Conservation (phyloP, 2,113 vertebrate genomes). For the Struthio camelus region DNA sequence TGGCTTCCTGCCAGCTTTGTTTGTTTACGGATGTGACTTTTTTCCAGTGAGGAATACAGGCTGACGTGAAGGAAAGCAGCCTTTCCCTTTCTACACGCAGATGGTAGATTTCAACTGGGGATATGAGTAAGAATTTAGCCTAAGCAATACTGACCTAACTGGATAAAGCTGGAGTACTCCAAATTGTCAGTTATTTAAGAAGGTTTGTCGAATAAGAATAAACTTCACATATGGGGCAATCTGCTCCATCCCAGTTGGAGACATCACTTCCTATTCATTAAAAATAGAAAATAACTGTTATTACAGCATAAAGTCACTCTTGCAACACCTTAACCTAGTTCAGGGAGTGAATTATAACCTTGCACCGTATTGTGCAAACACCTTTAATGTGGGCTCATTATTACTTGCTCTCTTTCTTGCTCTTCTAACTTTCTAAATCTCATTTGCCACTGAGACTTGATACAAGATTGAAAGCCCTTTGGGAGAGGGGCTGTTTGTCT, state of each 20-base stretch:
- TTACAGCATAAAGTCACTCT: not conserved
- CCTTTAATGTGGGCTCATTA: not conserved
- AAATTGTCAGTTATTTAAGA: not conserved
- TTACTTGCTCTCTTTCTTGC: not conserved
- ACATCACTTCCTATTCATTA: not conserved
- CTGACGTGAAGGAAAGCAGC: not conserved
- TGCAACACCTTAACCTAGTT: not conserved
- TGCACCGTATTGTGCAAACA: not conserved
- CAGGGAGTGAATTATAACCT: not conserved
- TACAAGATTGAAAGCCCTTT: not conserved
- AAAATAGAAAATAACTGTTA: not conserved
- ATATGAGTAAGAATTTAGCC: not conserved
- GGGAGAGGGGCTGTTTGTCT: not conserved
- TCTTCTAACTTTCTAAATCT: not conserved
- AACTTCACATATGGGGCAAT: not conserved
- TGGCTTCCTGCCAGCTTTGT: not conserved
- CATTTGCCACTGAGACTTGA: not conserved
- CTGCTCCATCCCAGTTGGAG: not conserved
- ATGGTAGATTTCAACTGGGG: not conserved
- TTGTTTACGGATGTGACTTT: not conserved
- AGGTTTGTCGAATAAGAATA: slow-evolving; percentile 4
- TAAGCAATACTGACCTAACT: not conserved
- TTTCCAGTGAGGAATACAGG: not conserved
- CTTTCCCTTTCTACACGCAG: not conserved
- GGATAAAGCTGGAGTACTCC: not conserved